Evolutionary conservation across 2,113 vertebrate species (phyloP).

Genomic region (Antigone vipio): DNA sequence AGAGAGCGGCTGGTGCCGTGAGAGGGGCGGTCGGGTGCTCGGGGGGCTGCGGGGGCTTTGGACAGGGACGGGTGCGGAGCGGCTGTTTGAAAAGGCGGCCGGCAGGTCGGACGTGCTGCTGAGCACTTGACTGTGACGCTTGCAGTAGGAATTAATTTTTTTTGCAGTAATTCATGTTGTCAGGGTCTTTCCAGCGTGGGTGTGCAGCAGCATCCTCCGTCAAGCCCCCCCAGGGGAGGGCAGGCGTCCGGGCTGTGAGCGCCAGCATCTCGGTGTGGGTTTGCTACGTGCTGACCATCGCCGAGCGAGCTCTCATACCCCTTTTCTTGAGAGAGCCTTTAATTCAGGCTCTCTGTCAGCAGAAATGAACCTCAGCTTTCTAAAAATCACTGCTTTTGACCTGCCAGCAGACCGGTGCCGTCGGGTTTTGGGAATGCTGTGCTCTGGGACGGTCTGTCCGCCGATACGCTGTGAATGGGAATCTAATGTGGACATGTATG

Average conservation of each 20-base stretch:
- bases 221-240: background rate
- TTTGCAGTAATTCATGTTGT: background rate
- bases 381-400: background rate
- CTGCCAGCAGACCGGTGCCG: accelerated
- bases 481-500: background rate
- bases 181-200: background rate
- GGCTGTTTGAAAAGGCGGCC: accelerated
- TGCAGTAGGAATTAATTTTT: background rate
- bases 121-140: background rate
- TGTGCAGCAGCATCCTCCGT: background rate
- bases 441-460: background rate
- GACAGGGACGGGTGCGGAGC: background rate
- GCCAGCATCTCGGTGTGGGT: background rate
- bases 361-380: background rate
- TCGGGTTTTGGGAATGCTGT: background rate
- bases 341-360: background rate
- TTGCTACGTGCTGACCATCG: background rate
- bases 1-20: background rate
- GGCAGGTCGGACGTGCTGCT: background rate
- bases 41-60: background rate
- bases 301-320: background rate
- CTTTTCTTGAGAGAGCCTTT: background rate
- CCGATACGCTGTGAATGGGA: accelerated
- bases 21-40: background rate
- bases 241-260: background rate